These are phyloP conservation scores for Pelochelys cantorii DNA, from an alignment of 2,797 vertebrate genomes.

Conservation along the genomic window DNA sequence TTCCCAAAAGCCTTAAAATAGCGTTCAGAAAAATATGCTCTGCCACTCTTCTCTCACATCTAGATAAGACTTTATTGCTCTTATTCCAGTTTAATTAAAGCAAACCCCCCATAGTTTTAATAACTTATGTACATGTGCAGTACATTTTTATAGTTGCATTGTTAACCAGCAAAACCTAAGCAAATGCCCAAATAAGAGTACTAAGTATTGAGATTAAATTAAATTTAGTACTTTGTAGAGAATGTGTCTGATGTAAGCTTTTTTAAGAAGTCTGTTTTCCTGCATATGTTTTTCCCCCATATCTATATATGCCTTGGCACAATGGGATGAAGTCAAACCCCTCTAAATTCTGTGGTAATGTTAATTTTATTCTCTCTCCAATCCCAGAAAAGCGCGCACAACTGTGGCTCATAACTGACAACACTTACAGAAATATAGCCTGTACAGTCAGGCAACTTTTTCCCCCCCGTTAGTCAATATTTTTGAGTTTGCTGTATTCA, in stretches of 20 bases:
- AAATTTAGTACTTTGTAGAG: slow-evolving; percentile 7
- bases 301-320: background rate
- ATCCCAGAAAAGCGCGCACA: fast-evolving
- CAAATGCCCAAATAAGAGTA: slow-evolving; percentile 39
- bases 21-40: background rate
- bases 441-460: fast-evolving
- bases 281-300: background rate
- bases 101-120: background rate
- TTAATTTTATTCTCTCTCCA: background rate
- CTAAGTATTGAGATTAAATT: slow-evolving; percentile 18
- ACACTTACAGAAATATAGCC: background rate
- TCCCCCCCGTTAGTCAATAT: too few species aligned
- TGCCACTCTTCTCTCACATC: background rate
- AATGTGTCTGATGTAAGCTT: background rate
- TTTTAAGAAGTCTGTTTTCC: background rate
- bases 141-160: slow-evolving; percentile 7
- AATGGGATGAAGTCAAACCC: background rate
- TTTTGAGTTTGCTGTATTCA: background rate
- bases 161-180: slow-evolving; percentile 5
- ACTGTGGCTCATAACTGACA: background rate
- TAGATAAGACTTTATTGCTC: background rate
- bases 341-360: background rate
- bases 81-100: background rate
- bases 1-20: background rate
- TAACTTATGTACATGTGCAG: background rate